Conservation (phyloP, 2,113 vertebrate species). For the Calyptommatus sinebrachiatus region DNA sequence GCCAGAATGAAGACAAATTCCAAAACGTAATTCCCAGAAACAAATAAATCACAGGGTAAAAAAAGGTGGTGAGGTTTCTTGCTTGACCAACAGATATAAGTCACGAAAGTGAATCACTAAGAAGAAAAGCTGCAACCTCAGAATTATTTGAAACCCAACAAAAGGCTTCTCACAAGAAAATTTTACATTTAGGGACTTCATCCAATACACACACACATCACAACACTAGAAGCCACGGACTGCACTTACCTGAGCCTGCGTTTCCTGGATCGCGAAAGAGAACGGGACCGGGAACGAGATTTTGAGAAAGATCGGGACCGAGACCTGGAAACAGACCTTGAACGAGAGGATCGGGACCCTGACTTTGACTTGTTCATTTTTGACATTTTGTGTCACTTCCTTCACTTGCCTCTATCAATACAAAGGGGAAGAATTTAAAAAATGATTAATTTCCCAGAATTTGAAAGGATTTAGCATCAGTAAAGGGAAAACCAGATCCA, state of each 20-base stretch:
- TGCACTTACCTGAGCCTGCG: slow-evolving; percentile 86
- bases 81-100: neutral
- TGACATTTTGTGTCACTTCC: slow-evolving; percentile 81
- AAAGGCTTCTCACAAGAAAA: neutral
- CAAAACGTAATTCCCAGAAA: neutral
- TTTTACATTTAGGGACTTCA: slow-evolving; percentile 20
- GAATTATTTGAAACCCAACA: slow-evolving; percentile 12
- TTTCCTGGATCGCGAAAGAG: slow-evolving; percentile 89
- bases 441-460: neutral
- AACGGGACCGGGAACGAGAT: slow-evolving; percentile 86
- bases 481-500: neutral
- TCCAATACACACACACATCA: neutral
- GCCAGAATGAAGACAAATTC: neutral
- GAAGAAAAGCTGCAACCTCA: neutral
- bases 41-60: neutral
- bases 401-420: slow-evolving; percentile 59
- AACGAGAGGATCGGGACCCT: slow-evolving; percentile 84
- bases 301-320: slow-evolving; percentile 89
- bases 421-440: slow-evolving; percentile 20
- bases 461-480: slow-evolving; percentile 8
- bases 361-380: slow-evolving; percentile 91
- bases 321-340: slow-evolving; percentile 85
- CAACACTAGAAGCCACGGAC: neutral
- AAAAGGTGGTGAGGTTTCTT: neutral
- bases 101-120: slow-evolving; percentile 14